These are phyloP conservation scores for Gambusia affinis DNA, from an alignment of 2,113 vertebrate species.

Conservation along the genomic window DNA sequence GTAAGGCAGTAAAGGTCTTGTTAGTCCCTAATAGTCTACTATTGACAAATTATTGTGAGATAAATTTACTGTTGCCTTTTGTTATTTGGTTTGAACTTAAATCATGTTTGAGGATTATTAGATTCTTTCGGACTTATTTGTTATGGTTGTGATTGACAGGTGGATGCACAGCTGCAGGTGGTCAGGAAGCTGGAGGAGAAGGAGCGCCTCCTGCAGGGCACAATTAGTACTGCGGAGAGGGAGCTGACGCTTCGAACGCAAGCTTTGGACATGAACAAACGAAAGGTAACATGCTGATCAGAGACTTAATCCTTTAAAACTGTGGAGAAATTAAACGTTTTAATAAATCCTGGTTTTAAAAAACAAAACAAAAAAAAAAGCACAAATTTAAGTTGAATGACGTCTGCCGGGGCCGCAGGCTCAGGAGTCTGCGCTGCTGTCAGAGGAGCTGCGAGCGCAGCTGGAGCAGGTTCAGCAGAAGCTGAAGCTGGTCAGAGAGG, in stretches of 20 bases:
- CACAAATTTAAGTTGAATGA: not conserved
- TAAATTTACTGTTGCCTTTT: not conserved
- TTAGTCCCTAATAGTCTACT: not conserved
- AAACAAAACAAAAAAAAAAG: too few relatives aligned
- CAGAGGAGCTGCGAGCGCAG: slow-evolving; percentile 89
- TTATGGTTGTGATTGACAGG: slow-evolving; percentile 73
- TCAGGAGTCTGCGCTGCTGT: slow-evolving; percentile 90
- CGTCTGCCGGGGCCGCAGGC: slow-evolving; percentile 74
- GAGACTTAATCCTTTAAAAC: too few relatives aligned
- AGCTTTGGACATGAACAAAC: slow-evolving; percentile 96
- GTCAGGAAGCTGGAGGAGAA: slow-evolving; percentile 96
- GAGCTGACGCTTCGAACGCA: slow-evolving; percentile 91
- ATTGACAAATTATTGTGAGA: not conserved
- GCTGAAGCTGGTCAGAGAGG: slow-evolving; percentile 89
- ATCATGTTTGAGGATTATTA: not conserved
- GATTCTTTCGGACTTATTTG: not conserved
- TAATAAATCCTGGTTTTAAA: not conserved
- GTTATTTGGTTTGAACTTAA: not conserved
- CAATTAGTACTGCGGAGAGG: slow-evolving; percentile 93
- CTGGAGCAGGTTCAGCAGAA: slow-evolving; percentile 92
- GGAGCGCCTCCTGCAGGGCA: slow-evolving; percentile 96
- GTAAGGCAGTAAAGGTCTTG: not conserved
- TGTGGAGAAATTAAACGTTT: not conserved
- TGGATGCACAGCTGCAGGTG: slow-evolving; percentile 95
- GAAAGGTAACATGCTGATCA: slow-evolving; percentile 82